These are phyloP conservation scores for Zeuzera pyrina DNA, from an alignment of 2,888 invertebrate species.

Conservation along the genomic window DNA sequence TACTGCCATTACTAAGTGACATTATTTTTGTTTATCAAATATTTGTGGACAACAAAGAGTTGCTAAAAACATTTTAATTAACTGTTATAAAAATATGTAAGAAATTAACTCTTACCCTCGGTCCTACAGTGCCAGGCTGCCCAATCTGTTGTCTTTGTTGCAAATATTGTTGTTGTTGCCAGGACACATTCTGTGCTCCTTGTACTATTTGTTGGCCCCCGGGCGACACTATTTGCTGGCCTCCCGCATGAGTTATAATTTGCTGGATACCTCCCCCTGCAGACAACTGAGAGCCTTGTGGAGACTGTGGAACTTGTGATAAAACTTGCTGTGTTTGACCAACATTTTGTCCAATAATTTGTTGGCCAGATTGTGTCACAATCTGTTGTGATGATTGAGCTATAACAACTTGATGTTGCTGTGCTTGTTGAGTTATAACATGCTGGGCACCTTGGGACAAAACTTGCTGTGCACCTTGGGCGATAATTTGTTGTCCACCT, in stretches of 20 bases:
- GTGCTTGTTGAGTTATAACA: conserved; percentile 62
- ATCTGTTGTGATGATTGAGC: conserved; percentile 66
- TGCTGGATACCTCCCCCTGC: conserved; percentile 61
- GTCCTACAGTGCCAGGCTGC: conserved; percentile 65
- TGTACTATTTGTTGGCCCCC: conserved; percentile 61
- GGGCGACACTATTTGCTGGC: conserved; percentile 62
- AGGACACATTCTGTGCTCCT: conserved; percentile 59
- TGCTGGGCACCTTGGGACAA: conserved; percentile 65
- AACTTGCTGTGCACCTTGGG: conserved; percentile 56
- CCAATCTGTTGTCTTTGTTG: conserved; percentile 66
- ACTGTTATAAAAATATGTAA: conserved; percentile 3
- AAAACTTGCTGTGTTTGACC: conserved; percentile 56
- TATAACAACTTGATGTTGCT: conserved; percentile 63
- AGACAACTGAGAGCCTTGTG: conserved; percentile 45
- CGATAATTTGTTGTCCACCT: conserved; percentile 57
- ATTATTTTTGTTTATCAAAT: too few species aligned
- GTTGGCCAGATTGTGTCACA: conserved; percentile 60
- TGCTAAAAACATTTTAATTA: too few species aligned
- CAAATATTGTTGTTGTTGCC: conserved; percentile 62
- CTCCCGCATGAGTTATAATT: conserved; percentile 63
- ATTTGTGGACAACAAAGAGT: too few species aligned
- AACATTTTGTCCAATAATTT: conserved; percentile 54
- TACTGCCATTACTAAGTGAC: too few species aligned
- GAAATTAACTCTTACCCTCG: conserved; percentile 42
- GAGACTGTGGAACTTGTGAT: conserved; percentile 58